A percentile compares a stretch with the other conserved stretches of the same genome.
Conservation (phyloP, 2,888 invertebrate genomes). For the Tipula unca region DNA sequence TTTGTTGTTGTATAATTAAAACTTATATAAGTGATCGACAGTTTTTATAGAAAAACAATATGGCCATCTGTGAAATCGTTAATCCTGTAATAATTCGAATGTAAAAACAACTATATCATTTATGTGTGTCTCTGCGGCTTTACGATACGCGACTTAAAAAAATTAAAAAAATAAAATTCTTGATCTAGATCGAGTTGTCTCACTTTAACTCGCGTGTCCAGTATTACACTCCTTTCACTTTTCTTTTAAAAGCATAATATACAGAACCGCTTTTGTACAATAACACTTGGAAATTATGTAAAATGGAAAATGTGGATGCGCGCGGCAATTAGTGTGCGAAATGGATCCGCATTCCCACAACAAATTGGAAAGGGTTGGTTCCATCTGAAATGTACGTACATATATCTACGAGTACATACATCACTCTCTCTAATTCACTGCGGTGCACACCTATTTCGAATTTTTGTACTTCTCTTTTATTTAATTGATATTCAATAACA, state of each 20-base stretch:
- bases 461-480: not conserved
- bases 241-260: not conserved
- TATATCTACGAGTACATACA: not conserved
- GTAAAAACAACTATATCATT: slow-evolving; percentile 19
- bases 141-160: not conserved
- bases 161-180: not conserved
- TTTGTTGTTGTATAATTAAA: not conserved
- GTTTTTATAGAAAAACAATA: not conserved
- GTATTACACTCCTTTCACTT: slow-evolving; percentile 15
- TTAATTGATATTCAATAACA: slow-evolving; percentile 15
- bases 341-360: not conserved
- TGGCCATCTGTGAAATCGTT: slow-evolving; percentile 14
- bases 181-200: slow-evolving; percentile 19
- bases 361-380: not conserved
- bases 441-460: not conserved
- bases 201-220: slow-evolving; percentile 2
- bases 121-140: not conserved
- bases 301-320: not conserved
- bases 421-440: not conserved
- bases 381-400: not conserved
- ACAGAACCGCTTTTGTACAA: not conserved
- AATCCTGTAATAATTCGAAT: not conserved
- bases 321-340: not conserved
- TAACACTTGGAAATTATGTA: not conserved
- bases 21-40: not conserved